Base-by-base conservation (phyloP, 2,888 invertebrate genomes). In the Tryphoninae sp. region DNA sequence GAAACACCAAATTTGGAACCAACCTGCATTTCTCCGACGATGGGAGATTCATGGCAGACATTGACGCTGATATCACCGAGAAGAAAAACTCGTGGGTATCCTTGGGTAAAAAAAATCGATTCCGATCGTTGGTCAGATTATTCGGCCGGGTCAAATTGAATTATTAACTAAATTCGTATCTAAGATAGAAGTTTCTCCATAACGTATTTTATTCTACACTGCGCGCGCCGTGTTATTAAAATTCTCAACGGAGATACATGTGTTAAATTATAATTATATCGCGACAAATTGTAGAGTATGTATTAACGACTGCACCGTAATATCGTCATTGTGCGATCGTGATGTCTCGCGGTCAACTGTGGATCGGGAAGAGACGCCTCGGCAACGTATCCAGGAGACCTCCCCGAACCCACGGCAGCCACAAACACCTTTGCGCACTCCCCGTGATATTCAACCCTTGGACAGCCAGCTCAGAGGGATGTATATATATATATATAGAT, bases 391-490 rank as follows among this genome's bases (percentile, higher is more conserved):
- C 84, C 82, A 84, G 80, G 81, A 83, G 80, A 85, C 78, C 78
- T 73, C 78, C 76, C 74, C 58, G 65, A 75, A 75, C 73, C 71
- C 75, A 64, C 77, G 42, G 67, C 59, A 16, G 19, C 40, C 77
- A 49, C 62, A 11, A 61, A 40, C 40, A 51, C 68, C 51, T 59
- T 26, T 58, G 42, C 55, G 58, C 42, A 22, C 53, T 51, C 40
- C 76, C 71, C 45, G 64, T 64, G 61, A 72, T 73, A 78, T 82
- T 86, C 87, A 92, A 92, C 91, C 92, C 94, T 76, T 94, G 88
- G 82, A 94, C 87, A 53, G 94, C 94, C 86, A 94, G 91, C 71
- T 94, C 23, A 61, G 94, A 89, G 94, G 93, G 55, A 49, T 49
- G 3, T 33, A 26, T 23, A 64, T 51, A 45, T 0, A 33, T 49